Base-by-base conservation (phyloP, 2,888 invertebrate species). In the Escarpia spicata region DNA sequence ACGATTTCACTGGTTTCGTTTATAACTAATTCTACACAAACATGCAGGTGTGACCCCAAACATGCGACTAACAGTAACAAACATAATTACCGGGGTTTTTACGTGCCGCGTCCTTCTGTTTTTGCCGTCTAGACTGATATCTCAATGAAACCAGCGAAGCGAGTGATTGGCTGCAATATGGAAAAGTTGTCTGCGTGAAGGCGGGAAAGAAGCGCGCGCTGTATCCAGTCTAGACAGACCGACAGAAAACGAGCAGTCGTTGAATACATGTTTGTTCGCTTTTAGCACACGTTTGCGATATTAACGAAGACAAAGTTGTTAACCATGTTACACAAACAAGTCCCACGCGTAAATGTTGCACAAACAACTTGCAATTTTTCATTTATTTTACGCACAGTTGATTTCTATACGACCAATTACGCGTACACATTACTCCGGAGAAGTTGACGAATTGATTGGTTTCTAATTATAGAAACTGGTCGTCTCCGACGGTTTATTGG, bases 401-500 rank as follows among this genome's bases (percentile, higher is more conserved):
- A 75, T 26, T 52, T 52, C 19, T 26, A 19, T 75, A 26, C 75
- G 75, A 75, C 75, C 3, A 75, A 75, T 75, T 75, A 75, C 75
- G 6, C 75, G 26, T 19, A 75, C 75, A n/a, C 75, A 26, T 6
- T 75, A 75, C 19, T 75, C 26, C 19, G 19, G 75, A 75, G 75
- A 75, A 75, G 75, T 75, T 75, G 75, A 75, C 75, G 75, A 75
- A 75, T 75, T 75, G n/a, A 75, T 19, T 75, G 26, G 75, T 75
- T 75, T 75, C 75, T 75, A 75, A 75, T n/a, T 75, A 75, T 75
- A 75, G 26, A 15, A 75, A n/a, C 75, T 75, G 6, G 75, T 26
- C 75, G n/a, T n/a, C 75, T 26, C n/a, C 4, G n/a, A 75, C 19
- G 15, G 26, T 75, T 9, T 75, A 75, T 75, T 75, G 75, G n/a